phyloP scores from a whole-genome alignment of 2,797 vertebrate genomes.

The Nasua narica region DNA sequence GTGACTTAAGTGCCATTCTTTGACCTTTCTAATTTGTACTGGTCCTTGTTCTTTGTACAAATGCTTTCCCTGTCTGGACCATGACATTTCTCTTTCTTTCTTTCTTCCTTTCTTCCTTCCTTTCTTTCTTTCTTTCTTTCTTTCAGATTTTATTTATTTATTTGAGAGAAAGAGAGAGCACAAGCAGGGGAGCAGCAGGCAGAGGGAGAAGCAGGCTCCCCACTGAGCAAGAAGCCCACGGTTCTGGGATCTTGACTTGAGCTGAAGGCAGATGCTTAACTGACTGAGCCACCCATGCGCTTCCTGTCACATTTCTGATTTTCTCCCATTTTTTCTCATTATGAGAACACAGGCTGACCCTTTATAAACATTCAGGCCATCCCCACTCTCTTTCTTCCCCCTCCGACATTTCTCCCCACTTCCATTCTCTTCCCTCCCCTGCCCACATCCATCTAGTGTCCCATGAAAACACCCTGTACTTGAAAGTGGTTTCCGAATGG shows the following conservation, averaged over 20 bases:
- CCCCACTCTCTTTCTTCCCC: neutral
- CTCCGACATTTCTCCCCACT: neutral
- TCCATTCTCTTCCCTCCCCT: neutral
- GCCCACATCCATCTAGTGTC: neutral
- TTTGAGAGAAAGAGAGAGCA: too few relatives aligned
- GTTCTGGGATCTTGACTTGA: too few relatives aligned
- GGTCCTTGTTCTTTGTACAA: neutral
- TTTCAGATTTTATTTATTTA: neutral
- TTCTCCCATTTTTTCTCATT: neutral
- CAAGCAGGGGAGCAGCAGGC: too few relatives aligned
- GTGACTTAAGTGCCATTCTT: neutral
- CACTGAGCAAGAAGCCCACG: too few relatives aligned
- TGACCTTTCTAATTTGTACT: neutral
- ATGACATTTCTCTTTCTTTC: neutral
- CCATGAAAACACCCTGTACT: neutral
- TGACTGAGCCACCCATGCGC: too few relatives aligned
- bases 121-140: too few relatives aligned
- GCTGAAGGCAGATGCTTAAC: too few relatives aligned
- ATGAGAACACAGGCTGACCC: neutral
- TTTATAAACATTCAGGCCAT: neutral
- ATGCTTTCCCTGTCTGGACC: neutral
- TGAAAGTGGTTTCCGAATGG: neutral
- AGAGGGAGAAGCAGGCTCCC: too few relatives aligned
- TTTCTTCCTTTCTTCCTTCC: too few relatives aligned
- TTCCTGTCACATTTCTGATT: neutral